Base-by-base conservation (phyloP, 2,888 invertebrate species). In the Rhamphomyia laevipes region DNA sequence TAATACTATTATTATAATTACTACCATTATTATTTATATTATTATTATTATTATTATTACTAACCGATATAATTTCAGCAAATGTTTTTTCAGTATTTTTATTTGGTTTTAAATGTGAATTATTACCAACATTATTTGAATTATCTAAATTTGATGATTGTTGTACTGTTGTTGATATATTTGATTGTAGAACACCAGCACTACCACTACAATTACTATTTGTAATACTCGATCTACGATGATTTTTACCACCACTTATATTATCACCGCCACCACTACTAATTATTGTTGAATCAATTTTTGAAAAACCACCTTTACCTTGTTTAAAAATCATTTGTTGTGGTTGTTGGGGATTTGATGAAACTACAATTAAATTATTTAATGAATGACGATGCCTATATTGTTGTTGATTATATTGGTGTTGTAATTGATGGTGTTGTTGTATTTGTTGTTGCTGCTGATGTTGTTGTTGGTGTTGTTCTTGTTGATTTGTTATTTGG, bases 1-100 rank as follows among this genome's bases (percentile, higher is more conserved):
- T 56, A 40, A 37, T 40, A 48, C 23, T 47, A 48, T 41, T 51
- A 53, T 49, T 54, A 51, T 55, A 61, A 53, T 57, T 59, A 43
- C 33, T 49, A 56, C 55, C 56, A 53, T 51, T 53, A 52, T 55
- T 56, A 48, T 50, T 56, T 33, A 35, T 38, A 48, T 23, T 46
- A 48, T 41, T 51, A 53, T 49, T 54, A 51, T 55, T 61, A 53
- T 57, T 59, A 43, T 38, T 49, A 56, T 53, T 67, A 67, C 67
- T 67, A 66, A 67, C 67, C 67, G 66, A 65, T 47, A 64, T 63
- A 50, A 64, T 62, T 21, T 65, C 59, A 43, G 67, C 61, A 65
- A 66, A 64, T 47, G 62, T 60, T 56, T 65, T 65, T 52, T 66
- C 66, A 35, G 13, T 6, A 35, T n/a, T 30, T 30, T 6, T n/a